Conservation (phyloP, 2,797 vertebrate species). For the Lepus townsendii region DNA sequence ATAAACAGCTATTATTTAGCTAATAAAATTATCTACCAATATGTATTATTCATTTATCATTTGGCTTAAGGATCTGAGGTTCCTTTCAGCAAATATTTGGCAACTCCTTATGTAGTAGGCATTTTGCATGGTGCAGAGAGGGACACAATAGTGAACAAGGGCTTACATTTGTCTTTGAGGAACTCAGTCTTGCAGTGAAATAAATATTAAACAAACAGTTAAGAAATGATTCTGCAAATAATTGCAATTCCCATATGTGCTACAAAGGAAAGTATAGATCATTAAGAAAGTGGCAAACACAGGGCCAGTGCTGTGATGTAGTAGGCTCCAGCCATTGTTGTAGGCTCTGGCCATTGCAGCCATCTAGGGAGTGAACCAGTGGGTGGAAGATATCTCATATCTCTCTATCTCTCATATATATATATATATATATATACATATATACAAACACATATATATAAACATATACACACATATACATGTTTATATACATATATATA, state of each 20-base stretch:
- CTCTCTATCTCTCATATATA: too few species aligned
- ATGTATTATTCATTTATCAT: neutral
- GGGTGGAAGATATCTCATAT: too few species aligned
- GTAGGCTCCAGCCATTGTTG: too few species aligned
- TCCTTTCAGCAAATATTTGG: conserved; percentile 70
- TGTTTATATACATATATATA: too few species aligned
- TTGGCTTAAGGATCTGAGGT: conserved; percentile 13
- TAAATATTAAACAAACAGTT: neutral
- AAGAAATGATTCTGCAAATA: conserved; percentile 35
- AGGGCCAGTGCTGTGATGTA: too few species aligned
- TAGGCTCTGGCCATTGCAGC: too few species aligned
- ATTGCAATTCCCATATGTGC: neutral
- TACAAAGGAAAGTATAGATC: neutral
- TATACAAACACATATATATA: too few species aligned
- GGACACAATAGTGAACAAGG: neutral
- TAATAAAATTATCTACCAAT: neutral
- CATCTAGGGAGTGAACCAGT: too few species aligned
- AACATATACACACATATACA: too few species aligned
- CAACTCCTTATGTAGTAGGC: neutral
- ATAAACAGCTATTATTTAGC: conserved; percentile 51
- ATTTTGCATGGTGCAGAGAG: neutral
- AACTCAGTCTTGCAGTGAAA: neutral
- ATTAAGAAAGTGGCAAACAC: neutral
- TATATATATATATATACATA: too few species aligned
- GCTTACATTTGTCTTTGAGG: neutral